Base-by-base conservation (phyloP, 2,113 vertebrate genomes). In the Glareola pratincola region DNA sequence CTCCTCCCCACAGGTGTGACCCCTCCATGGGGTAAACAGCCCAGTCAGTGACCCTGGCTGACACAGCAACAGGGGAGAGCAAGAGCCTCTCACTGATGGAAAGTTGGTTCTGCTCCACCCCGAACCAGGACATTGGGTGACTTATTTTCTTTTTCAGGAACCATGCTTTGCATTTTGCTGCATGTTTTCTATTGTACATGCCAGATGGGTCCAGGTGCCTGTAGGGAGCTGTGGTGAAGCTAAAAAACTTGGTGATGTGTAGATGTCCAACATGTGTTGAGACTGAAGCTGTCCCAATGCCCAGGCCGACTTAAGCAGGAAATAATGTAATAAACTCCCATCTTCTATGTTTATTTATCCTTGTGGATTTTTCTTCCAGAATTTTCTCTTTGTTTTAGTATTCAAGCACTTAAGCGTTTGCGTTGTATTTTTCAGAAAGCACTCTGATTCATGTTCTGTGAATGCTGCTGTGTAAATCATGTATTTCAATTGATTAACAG, bases 401-500 rank as follows among this genome's bases (percentile, higher is more conserved):
- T 74, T 81, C 68, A 48, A 84, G 12, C 32, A 39, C 36, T 80
- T 45, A 62, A 34, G 22, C 16, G 32, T 93, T 93, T 77, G 41
- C 2, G 0, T 14, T 76, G 45, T 47, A 7, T 80, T 85, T 88
- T 90, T 88, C 92, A 71, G 79, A 90, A 74, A 83, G 50, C n/a
- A 10, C 27, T 92, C 62, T 80, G 92, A 88, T 50, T 93, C 82
- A 72, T 10, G 12, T 83, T 79, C 67, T 57, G 34, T 66, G 84
- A 94, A 76, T 41, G 78, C 75, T 71, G 54, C 72, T 84, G 63
- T 8, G 2, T 93, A 96, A 93, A 96, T 86, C 60, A 34, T 74
- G n/a, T 85, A 47, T 80, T 93, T 90, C 59, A 37, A 62, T 36
- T 90, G 84, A 92, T 90, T 78, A 96, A 75, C 64, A 84, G 56